A percentile compares a stretch with the other conserved stretches of the same genome.
Evolutionary conservation across 2,888 invertebrate genomes (phyloP).

Genomic region (Eupithecia exiguata): DNA sequence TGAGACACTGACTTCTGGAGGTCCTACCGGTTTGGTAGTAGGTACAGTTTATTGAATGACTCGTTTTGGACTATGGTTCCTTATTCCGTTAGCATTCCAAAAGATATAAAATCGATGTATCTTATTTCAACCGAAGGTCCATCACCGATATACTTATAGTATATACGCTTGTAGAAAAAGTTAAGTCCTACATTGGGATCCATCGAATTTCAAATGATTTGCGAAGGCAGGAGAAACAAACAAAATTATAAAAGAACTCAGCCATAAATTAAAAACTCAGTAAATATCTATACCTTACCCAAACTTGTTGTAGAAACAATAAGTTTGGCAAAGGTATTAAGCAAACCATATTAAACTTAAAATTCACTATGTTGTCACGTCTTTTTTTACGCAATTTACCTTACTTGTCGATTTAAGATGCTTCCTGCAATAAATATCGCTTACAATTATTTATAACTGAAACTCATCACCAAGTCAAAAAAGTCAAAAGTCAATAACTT

Average conservation of each 20-base stretch:
- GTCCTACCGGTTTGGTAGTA: neutral
- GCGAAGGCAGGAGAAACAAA: neutral
- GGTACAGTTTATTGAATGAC: neutral
- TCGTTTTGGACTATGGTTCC: neutral
- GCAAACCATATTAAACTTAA: too few relatives aligned
- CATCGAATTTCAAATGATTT: neutral
- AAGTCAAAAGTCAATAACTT: too few relatives aligned
- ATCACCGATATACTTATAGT: neutral
- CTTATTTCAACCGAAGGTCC: neutral
- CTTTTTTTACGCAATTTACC: too few relatives aligned
- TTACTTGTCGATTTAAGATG: too few relatives aligned
- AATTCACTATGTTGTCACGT: too few relatives aligned
- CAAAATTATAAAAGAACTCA: neutral
- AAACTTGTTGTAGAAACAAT: too few relatives aligned
- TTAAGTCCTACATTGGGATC: neutral
- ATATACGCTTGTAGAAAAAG: neutral
- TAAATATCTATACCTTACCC: too few relatives aligned
- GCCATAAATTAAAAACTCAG: neutral
- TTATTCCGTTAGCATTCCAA: neutral
- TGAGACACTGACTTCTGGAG: constrained; percentile 1
- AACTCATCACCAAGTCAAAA: too few relatives aligned
- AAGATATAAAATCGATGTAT: neutral
- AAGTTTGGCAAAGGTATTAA: too few relatives aligned
- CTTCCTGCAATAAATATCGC: too few relatives aligned
- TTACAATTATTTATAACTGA: too few relatives aligned